A percentile compares a stretch with the other conserved stretches of the same genome.
phyloP scores from a whole-genome alignment of 2,888 invertebrate genomes.

The Schizotus pectinicornis region DNA sequence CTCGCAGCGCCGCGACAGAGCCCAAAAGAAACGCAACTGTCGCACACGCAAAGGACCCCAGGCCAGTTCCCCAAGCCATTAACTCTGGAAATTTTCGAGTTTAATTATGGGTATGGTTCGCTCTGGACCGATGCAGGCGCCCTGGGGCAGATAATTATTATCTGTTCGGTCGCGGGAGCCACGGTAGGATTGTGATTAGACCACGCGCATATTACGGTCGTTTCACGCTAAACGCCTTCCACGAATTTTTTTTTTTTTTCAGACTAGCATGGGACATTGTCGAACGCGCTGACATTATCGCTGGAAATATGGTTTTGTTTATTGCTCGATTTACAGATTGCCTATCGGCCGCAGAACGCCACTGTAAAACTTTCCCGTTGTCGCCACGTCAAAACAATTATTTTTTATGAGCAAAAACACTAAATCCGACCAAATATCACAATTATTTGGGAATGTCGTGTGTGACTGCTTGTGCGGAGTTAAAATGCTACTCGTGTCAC shows the following conservation, averaged over 20 bases:
- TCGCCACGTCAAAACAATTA: too few relatives aligned
- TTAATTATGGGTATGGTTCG: background rate
- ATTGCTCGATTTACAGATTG: too few relatives aligned
- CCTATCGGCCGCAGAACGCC: too few relatives aligned
- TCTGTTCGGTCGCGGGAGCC: constrained; percentile 6
- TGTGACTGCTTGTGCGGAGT: too few relatives aligned
- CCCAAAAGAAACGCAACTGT: constrained; percentile 22
- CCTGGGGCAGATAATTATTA: constrained; percentile 21
- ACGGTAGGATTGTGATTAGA: constrained; percentile 21
- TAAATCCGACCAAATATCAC: too few relatives aligned
- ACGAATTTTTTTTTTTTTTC: constrained; percentile 3
- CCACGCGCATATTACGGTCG: constrained; percentile 5
- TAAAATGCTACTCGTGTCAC: too few relatives aligned
- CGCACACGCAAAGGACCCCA: constrained; percentile 14
- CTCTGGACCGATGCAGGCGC: constrained; percentile 11
- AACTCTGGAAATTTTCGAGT: background rate
- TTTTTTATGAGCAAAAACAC: too few relatives aligned
- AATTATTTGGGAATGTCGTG: too few relatives aligned
- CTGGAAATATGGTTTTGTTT: too few relatives aligned
- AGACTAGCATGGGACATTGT: too few relatives aligned
- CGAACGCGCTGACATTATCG: too few relatives aligned
- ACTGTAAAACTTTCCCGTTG: too few relatives aligned
- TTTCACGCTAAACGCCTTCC: constrained; percentile 16
- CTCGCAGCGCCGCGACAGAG: constrained; percentile 1
- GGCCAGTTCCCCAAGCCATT: constrained; percentile 13